Evolutionary conservation across 2,113 vertebrate genomes (phyloP), one percentile per base, ranked within the genome.

Genomic region (Oryzias celebensis): DNA sequence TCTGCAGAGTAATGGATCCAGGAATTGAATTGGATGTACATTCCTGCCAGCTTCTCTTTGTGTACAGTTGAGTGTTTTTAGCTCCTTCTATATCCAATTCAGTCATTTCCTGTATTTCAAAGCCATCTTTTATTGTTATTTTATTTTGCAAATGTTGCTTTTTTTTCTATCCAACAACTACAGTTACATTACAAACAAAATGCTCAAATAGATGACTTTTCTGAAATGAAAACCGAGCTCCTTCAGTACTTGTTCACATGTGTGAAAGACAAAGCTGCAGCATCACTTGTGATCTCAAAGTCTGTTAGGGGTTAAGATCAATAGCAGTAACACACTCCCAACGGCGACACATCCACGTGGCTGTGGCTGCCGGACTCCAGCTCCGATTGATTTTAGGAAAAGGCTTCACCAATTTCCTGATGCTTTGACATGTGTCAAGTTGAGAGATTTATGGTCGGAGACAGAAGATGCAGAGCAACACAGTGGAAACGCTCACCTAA

Each of bases 1-100:
- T 83, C 65, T 67, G 73, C 70, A 70, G 69, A 79, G 52, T 65
- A 78, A 79, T 76, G 46, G 62, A 63, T 52, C 61, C 24, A 51
- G 55, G 47, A 68, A 77, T 71, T 76, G 61, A 50, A 66, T 50
- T 26, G 55, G 41, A 59, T 18, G 53, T 41, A 42, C 7, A 7
- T 17, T 53, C 73, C 48, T 61, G 52, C 49, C 48, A 13, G 62
- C 22, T 41, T 47, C 54, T 17, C 20, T 60, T 51, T 52, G 17
- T 28, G 52, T 43, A 0, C 16, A 18, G 14, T 58, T 42, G 13
- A 22, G 3, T 17, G 26, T 62, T 52, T 65, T 70, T 24, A 58
- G 41, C 31, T 55, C 53, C 1, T 28, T 58, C n/a, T 61, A 54
- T 68, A 24, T 47, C 41, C 2, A 10, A 14, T 26, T 16, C 17